These are phyloP conservation scores for Coecobrya sp. DNA, from an alignment of 2,888 invertebrate species.

Conservation along the genomic window DNA sequence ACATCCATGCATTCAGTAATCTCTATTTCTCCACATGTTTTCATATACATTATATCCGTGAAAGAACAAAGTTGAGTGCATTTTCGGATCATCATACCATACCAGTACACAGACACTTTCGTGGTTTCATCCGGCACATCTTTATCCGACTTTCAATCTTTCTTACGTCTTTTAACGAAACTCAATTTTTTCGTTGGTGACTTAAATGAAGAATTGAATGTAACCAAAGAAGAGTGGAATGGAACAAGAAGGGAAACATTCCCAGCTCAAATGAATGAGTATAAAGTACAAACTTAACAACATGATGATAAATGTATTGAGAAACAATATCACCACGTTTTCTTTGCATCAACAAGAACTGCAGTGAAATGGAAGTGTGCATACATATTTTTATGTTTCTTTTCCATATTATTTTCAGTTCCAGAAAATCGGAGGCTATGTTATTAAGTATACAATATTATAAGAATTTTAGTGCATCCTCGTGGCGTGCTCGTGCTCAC, in stretches of 20 bases:
- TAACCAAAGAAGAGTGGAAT: conserved; percentile 8
- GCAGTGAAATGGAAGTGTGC: background rate
- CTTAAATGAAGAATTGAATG: conserved; percentile 15
- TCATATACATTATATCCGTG: background rate
- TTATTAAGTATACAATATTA: too few species aligned
- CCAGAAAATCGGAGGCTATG: background rate
- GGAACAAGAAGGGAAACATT: background rate
- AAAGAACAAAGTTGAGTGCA: background rate
- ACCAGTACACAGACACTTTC: background rate
- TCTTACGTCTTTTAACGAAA: conserved; percentile 2
- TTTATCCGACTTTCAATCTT: conserved; percentile 67
- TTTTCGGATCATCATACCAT: conserved; percentile 35
- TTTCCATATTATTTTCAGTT: background rate
- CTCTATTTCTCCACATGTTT: conserved; percentile 31
- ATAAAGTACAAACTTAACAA: conserved; percentile 8
- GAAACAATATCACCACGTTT: background rate
- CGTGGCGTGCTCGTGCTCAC: too few species aligned
- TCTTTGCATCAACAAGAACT: background rate
- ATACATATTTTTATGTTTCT: background rate
- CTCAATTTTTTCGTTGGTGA: background rate
- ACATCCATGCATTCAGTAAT: conserved; percentile 53
- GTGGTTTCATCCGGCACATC: conserved; percentile 54
- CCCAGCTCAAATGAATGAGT: conserved; percentile 29
- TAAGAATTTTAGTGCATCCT: too few species aligned
- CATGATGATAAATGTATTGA: conserved; percentile 22